phyloP scores from a whole-genome alignment of 1,140 invertebrate species.

The Ceratosolen fusciceps region DNA sequence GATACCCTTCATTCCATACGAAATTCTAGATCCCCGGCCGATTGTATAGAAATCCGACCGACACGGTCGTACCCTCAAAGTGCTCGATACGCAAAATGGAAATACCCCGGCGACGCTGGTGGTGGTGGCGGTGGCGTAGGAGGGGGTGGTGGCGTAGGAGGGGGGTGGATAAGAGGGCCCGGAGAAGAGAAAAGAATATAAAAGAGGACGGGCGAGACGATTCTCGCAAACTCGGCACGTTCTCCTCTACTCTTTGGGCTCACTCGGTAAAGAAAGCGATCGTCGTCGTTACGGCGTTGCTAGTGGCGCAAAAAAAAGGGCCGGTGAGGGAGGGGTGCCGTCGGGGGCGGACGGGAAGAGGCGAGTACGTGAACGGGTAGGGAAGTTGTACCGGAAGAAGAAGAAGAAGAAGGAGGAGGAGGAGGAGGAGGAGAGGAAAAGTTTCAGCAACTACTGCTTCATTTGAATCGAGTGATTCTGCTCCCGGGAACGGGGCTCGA shows the following conservation, averaged over 20 bases:
- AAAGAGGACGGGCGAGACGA: not conserved
- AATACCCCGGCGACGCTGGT: too few species aligned
- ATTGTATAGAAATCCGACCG: conserved; percentile 42
- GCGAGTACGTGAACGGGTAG: not conserved
- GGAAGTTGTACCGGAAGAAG: conserved; percentile 5
- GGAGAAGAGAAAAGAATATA: conserved; percentile 12
- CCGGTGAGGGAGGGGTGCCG: not conserved
- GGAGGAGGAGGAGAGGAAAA: conserved; percentile 36
- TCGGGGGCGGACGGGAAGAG: not conserved
- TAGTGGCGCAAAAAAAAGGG: conserved; percentile 22
- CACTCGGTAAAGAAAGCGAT: conserved; percentile 37
- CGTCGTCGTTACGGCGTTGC: conserved; percentile 37
- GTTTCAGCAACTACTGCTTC: conserved; percentile 40
- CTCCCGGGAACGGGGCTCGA: not conserved
- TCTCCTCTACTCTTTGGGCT: conserved; percentile 37
- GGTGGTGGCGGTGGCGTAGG: too few species aligned
- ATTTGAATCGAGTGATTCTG: conserved; percentile 47
- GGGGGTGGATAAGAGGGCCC: not conserved
- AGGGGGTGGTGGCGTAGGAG: not conserved
- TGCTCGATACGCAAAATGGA: conserved; percentile 30
- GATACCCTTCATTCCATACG: not conserved
- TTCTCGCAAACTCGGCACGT: conserved; percentile 46
- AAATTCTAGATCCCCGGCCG: conserved; percentile 32
- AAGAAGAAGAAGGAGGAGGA: too few species aligned
- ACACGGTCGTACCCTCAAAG: conserved; percentile 29